Evolutionary conservation across 2,888 invertebrate genomes (phyloP).

Genomic region (Tetragonula carbonaria): DNA sequence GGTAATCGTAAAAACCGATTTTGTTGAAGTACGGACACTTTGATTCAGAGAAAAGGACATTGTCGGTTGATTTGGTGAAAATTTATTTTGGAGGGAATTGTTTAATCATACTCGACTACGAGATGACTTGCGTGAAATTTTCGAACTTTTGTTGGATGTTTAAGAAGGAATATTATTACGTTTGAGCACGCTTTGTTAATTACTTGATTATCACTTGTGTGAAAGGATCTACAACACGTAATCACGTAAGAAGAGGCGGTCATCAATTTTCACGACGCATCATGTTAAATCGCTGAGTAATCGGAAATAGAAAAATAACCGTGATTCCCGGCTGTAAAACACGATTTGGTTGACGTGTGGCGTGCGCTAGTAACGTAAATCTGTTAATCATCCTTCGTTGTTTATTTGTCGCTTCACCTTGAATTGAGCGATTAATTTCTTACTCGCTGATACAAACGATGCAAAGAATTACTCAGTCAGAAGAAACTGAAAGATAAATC

Average conservation of each 20-base stretch:
- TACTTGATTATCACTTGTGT: background rate
- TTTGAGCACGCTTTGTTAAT: conserved; percentile 10
- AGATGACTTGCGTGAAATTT: too few relatives aligned
- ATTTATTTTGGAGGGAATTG: background rate
- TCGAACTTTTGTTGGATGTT: background rate
- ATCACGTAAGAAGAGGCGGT: conserved; percentile 2
- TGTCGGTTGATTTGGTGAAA: background rate
- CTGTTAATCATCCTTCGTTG: background rate
- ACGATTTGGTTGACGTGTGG: background rate
- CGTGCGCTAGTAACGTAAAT: background rate
- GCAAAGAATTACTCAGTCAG: too few relatives aligned
- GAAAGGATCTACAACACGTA: background rate
- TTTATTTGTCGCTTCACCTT: background rate
- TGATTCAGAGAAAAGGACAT: background rate
- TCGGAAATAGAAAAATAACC: background rate
- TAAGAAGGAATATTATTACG: background rate
- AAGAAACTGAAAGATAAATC: background rate
- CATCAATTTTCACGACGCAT: conserved; percentile 5
- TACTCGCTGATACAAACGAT: background rate
- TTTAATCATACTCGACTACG: too few relatives aligned
- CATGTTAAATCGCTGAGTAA: background rate
- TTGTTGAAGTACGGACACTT: too few relatives aligned
- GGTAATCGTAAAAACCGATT: background rate
- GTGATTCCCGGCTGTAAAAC: background rate
- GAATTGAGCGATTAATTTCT: background rate